Percentiles rank a stretch among this genome's conserved stretches.
Evolutionary conservation across 37 sponge, comb jelly and placozoan species (phyloP).

Genomic region (Halisarca cf. caerulea): DNA sequence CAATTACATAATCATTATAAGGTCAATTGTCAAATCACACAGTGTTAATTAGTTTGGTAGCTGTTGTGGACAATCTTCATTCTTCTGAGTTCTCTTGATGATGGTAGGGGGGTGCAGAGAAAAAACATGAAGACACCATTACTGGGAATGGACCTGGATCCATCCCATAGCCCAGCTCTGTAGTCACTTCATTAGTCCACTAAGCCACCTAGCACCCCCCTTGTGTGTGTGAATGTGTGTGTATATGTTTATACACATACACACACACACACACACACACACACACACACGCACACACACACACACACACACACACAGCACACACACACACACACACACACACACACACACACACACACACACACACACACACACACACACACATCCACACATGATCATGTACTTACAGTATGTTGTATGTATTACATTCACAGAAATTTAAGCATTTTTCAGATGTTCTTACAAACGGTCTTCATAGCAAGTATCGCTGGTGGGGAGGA

Average conservation of each 20-base stretch:
- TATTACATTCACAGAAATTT: constrained; percentile 48
- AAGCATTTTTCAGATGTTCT: constrained; percentile 73
- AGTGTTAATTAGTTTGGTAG: too few species aligned
- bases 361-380: background rate
- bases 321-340: constrained; percentile 17
- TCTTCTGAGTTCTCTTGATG: too few species aligned
- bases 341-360: background rate
- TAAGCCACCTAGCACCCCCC: too few species aligned
- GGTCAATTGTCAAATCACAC: too few species aligned
- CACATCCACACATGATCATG: background rate
- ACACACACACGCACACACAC: background rate
- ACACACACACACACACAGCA: background rate
- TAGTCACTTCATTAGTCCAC: too few species aligned
- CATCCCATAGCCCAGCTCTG: too few species aligned
- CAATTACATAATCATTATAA: too few species aligned
- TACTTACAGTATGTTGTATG: background rate
- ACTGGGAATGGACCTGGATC: too few species aligned
- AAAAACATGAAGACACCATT: too few species aligned
- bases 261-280: background rate
- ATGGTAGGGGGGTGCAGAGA: too few species aligned
- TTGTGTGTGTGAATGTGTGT: too few species aligned
- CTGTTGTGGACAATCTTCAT: too few species aligned
- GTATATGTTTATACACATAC: background rate
- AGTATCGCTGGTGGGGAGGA: constrained; percentile 74
- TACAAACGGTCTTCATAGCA: constrained; percentile 60